Conservation (phyloP, 2,797 vertebrate genomes). For the Peromyscus aztecus region DNA sequence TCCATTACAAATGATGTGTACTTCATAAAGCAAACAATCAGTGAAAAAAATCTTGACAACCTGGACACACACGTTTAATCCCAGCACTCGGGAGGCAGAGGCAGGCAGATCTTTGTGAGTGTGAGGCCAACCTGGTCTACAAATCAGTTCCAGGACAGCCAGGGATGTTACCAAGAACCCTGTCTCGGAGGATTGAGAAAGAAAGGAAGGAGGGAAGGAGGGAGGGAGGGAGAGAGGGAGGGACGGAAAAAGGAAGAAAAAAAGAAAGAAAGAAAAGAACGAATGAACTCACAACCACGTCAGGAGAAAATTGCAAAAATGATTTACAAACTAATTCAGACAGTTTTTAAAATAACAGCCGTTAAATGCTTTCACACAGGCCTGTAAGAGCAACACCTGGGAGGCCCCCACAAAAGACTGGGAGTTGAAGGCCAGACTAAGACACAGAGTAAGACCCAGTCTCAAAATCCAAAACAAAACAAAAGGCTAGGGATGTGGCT, state of each 20-base stretch:
- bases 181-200: neutral
- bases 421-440: neutral
- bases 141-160: neutral
- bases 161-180: neutral
- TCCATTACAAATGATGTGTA: slow-evolving; percentile 7
- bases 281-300: neutral
- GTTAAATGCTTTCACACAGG: neutral
- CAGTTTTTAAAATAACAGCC: neutral
- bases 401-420: neutral
- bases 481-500: neutral
- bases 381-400: neutral
- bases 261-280: neutral
- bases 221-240: too few relatives aligned
- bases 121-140: neutral
- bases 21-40: neutral
- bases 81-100: neutral
- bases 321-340: neutral
- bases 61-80: neutral
- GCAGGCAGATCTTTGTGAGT: neutral
- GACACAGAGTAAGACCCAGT: neutral
- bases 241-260: neutral
- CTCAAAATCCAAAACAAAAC: neutral
- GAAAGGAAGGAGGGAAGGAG: neutral
- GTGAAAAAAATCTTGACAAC: neutral
- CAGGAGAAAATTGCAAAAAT: slow-evolving; percentile 44